Evolutionary conservation across 2,113 vertebrate species (phyloP).

Genomic region (Ptilonorhynchus violaceus): DNA sequence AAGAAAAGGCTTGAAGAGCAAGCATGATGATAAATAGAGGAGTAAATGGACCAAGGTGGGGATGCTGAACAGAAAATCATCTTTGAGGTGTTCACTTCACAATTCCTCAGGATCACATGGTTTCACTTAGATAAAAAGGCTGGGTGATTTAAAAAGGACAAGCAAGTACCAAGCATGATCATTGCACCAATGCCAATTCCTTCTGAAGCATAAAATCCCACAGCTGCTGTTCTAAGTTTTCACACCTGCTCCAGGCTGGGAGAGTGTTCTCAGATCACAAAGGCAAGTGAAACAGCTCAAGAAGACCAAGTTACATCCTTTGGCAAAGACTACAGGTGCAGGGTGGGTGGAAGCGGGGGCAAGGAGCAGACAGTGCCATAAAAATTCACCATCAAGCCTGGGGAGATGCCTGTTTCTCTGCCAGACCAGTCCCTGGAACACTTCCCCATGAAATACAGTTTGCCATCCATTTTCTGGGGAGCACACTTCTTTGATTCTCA

Average conservation of each 20-base stretch:
- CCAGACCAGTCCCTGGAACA: neutral
- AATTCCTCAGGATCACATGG: neutral
- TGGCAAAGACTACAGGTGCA: neutral
- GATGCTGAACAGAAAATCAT: neutral
- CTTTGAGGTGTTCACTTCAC: neutral
- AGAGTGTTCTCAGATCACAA: neutral
- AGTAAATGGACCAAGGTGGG: neutral
- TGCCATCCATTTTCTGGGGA: neutral
- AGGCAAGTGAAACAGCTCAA: neutral
- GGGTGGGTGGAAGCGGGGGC: neutral
- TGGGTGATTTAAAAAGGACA: neutral
- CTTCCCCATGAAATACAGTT: neutral
- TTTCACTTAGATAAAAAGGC: neutral
- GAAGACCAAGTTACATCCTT: neutral
- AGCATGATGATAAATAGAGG: neutral
- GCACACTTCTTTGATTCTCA: neutral
- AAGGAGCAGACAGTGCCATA: neutral
- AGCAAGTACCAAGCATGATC: neutral
- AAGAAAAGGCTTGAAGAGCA: neutral
- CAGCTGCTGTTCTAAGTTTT: slow-evolving; percentile 8
- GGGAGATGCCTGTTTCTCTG: neutral
- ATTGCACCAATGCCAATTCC: neutral
- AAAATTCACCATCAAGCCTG: neutral
- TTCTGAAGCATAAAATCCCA: slow-evolving; percentile 9
- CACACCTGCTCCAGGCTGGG: neutral